Percentiles rank a stretch among this genome's conserved stretches.
Evolutionary conservation across 2,888 invertebrate genomes (phyloP).

Genomic region (Danaus chrysippus): DNA sequence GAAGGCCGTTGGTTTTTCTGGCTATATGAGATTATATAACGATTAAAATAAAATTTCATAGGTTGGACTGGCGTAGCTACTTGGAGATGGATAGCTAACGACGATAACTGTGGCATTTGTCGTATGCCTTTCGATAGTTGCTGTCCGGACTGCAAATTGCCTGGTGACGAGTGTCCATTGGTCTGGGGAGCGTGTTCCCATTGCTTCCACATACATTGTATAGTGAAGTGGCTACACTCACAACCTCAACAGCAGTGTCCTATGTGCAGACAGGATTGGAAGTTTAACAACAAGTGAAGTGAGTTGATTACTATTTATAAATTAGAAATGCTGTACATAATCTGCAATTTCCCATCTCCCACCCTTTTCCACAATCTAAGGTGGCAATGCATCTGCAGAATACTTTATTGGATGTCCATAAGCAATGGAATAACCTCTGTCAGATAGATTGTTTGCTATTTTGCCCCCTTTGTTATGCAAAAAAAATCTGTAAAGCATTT

Average conservation of each 20-base stretch:
- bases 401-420: too few relatives aligned
- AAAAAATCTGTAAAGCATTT: too few relatives aligned
- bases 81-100: slow-evolving; percentile 99
- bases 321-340: too few relatives aligned
- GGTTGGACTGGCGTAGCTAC: slow-evolving; percentile 97
- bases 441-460: too few relatives aligned
- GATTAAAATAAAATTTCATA: slow-evolving; percentile 39
- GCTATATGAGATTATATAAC: too few relatives aligned
- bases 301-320: slow-evolving; percentile 10
- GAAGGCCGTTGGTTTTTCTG: too few relatives aligned
- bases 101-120: slow-evolving; percentile 99
- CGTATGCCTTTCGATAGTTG: slow-evolving; percentile 99
- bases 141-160: slow-evolving; percentile 97
- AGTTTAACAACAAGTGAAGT: slow-evolving; percentile 89
- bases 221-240: slow-evolving; percentile 99
- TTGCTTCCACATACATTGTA: slow-evolving; percentile 99
- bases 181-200: slow-evolving; percentile 99
- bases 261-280: slow-evolving; percentile 99
- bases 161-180: slow-evolving; percentile 98
- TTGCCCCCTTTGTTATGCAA: too few relatives aligned
- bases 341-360: too few relatives aligned
- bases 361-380: too few relatives aligned
- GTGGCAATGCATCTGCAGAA: too few relatives aligned
- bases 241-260: slow-evolving; percentile 94
- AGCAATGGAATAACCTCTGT: too few relatives aligned